These are phyloP conservation scores for Euphydryas editha DNA, from an alignment of 2,888 invertebrate genomes.

Conservation along the genomic window DNA sequence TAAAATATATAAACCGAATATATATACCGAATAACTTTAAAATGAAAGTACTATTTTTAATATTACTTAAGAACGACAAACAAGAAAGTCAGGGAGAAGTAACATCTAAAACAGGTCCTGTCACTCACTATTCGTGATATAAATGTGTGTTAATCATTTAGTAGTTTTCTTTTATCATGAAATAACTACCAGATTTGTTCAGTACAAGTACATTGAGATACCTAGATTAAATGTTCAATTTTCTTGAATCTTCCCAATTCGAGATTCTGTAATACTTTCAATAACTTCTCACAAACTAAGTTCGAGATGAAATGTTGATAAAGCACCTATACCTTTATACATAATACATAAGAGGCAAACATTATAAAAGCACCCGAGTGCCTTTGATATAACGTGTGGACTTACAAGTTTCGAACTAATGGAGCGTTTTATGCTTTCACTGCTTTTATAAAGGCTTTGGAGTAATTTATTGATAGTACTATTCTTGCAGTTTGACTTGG, in stretches of 20 bases:
- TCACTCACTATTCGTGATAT: too few relatives aligned
- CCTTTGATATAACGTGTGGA: conserved; percentile 28
- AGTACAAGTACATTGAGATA: too few relatives aligned
- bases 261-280: conserved; percentile 2
- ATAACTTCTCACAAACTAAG: conserved; percentile 14
- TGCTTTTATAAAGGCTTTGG: conserved; percentile 50
- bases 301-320: conserved; percentile 21
- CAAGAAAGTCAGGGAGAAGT: too few relatives aligned
- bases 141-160: too few relatives aligned
- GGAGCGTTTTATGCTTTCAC: conserved; percentile 40
- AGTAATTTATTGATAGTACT: conserved; percentile 46
- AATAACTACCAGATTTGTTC: background rate
- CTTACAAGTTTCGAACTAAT: conserved; percentile 46
- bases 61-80: too few relatives aligned
- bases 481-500: conserved; percentile 4
- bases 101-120: too few relatives aligned
- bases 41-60: too few relatives aligned
- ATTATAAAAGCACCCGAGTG: conserved; percentile 18
- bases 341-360: conserved; percentile 35
- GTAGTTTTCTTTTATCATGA: background rate
- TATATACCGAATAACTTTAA: too few relatives aligned
- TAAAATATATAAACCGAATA: too few relatives aligned
- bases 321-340: conserved; percentile 51
- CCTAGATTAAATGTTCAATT: background rate
- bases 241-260: background rate